Evolutionary conservation across 2,797 vertebrate species (phyloP).

Genomic region (Fistularia tabacaria): DNA sequence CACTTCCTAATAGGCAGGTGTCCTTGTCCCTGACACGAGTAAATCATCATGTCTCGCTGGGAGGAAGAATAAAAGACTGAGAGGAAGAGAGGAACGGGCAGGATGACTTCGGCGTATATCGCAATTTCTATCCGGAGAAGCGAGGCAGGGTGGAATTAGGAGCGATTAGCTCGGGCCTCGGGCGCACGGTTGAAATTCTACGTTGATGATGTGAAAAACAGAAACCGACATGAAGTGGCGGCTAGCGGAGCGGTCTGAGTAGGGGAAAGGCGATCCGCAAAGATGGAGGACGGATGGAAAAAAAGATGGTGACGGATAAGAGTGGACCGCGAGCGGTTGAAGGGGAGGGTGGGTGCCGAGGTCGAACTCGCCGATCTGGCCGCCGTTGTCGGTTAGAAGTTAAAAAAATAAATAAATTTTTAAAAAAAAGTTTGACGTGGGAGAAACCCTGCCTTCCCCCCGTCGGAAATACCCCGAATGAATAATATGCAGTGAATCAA

Average conservation of each 20-base stretch:
- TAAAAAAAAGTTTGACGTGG: too few relatives aligned
- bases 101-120: slow-evolving; percentile 50
- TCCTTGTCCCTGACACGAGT: slow-evolving; percentile 81
- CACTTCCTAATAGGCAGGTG: slow-evolving; percentile 75
- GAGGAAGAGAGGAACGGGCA: slow-evolving; percentile 41
- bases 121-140: slow-evolving; percentile 47
- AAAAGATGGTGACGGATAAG: slow-evolving; percentile 6
- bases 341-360: neutral
- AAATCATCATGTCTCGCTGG: slow-evolving; percentile 75
- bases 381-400: too few relatives aligned
- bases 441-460: too few relatives aligned
- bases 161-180: slow-evolving; percentile 56
- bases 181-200: slow-evolving; percentile 43
- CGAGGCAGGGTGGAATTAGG: slow-evolving; percentile 64
- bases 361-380: too few relatives aligned
- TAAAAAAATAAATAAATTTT: too few relatives aligned
- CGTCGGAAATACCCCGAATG: too few relatives aligned
- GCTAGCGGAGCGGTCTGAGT: slow-evolving; percentile 9
- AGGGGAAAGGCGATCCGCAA: slow-evolving; percentile 13
- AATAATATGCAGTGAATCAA: too few relatives aligned
- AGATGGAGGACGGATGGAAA: slow-evolving; percentile 4
- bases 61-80: slow-evolving; percentile 49
- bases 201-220: slow-evolving; percentile 60
- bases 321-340: neutral
- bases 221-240: slow-evolving; percentile 40